Conservation (phyloP, 2,797 vertebrate species). For the Sus cebifrons region DNA sequence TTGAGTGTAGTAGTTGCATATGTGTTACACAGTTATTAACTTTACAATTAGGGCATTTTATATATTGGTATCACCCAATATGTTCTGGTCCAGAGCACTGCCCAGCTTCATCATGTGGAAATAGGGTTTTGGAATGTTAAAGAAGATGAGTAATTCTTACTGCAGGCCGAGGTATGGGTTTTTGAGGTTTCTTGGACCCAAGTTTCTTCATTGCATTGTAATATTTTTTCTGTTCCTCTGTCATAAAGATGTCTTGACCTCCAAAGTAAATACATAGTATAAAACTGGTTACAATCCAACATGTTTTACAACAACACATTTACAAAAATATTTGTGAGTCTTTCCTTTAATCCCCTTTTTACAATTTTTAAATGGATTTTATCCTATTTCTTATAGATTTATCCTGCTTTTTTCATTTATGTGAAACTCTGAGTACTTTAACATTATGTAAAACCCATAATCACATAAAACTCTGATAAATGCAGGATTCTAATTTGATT, state of each 20-base stretch:
- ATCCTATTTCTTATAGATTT: constrained; percentile 41
- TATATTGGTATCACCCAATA: constrained; percentile 19
- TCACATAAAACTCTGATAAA: constrained; percentile 51
- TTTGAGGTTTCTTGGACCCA: constrained; percentile 99
- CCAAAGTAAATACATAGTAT: constrained; percentile 95
- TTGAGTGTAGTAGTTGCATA: background rate
- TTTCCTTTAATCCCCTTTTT: constrained; percentile 46
- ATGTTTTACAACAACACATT: background rate
- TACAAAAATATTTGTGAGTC: constrained; percentile 58
- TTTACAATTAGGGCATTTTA: background rate
- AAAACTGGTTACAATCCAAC: constrained; percentile 89
- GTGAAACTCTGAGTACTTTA: constrained; percentile 57
- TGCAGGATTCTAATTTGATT: constrained; percentile 39
- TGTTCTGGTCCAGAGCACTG: constrained; percentile 19
- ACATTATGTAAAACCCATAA: constrained; percentile 68
- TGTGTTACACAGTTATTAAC: background rate
- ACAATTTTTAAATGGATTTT: constrained; percentile 53
- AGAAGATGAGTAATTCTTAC: constrained; percentile 89
- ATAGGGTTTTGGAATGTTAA: constrained; percentile 5
- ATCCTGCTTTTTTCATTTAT: constrained; percentile 42
- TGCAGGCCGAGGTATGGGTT: constrained; percentile 97
- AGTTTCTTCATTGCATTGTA: constrained; percentile 99
- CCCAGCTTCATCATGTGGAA: background rate
- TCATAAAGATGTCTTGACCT: constrained; percentile 99
- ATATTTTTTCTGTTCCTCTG: constrained; percentile 99